A percentile compares a stretch with the other conserved stretches of the same genome.
These are phyloP conservation scores for Bucco capensis DNA, from an alignment of 2,113 vertebrate genomes.

Conservation along the genomic window DNA sequence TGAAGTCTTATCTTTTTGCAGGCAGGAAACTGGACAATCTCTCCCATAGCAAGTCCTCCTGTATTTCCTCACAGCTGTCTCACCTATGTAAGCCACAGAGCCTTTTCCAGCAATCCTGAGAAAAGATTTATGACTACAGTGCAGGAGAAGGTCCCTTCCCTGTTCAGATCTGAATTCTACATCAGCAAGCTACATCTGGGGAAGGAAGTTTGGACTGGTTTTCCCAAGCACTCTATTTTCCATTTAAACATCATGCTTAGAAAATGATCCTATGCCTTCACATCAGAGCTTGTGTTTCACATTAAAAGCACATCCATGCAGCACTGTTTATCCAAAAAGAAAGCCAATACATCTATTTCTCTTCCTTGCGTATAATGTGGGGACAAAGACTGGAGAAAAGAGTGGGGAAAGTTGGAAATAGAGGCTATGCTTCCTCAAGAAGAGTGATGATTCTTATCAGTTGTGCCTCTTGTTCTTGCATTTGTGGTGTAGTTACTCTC, in stretches of 20 bases:
- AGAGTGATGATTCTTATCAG: background rate
- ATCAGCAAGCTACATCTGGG: background rate
- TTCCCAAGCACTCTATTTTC: background rate
- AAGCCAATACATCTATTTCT: background rate
- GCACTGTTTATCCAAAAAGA: background rate
- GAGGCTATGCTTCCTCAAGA: background rate
- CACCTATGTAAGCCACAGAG: background rate
- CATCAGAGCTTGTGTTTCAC: background rate
- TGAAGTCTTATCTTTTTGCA: background rate
- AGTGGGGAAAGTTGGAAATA: background rate
- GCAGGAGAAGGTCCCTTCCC: background rate
- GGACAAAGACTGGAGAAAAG: background rate
- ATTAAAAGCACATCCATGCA: background rate
- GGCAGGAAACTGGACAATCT: background rate
- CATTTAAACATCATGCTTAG: background rate
- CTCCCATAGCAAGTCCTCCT: background rate
- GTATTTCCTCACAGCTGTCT: slow-evolving; percentile 6
- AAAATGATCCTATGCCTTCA: background rate
- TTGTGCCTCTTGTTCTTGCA: background rate
- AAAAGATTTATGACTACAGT: slow-evolving; percentile 12
- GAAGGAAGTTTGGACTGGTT: background rate
- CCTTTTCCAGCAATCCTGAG: background rate
- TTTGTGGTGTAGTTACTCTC: background rate
- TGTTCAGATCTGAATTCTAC: background rate
- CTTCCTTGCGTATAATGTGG: background rate